Base-by-base conservation (phyloP, 1,140 invertebrate genomes). In the Cydia strobilella region DNA sequence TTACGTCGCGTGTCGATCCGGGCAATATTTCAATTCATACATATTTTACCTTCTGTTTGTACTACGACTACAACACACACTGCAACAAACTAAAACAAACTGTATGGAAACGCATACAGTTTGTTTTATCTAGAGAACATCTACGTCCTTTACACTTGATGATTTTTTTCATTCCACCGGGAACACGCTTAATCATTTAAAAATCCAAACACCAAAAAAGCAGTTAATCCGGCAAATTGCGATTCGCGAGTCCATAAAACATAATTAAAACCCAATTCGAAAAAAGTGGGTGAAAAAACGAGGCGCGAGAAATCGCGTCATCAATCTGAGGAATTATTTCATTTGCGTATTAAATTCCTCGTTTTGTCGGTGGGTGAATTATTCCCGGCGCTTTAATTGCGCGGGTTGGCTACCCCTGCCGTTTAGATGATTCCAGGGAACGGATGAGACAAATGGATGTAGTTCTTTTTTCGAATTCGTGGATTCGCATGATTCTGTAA, bases 241-340 rank as follows among this genome's bases (percentile, higher is more conserved):
- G 86, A 91, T 87, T 90, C 90, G 89, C 86, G 84, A 84, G 86
- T 81, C 86, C 90, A 90, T 92, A 90, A 93, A 91, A 89, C 85
- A 88, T 88, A 93, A 93, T 93, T 91, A 93, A 91, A 91, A 90
- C 85, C 86, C 88, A 87, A 89, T 88, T 84, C 82, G 77, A 85
- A 86, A 88, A 88, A 86, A 76, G 80, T 73, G 74, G 10, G 66
- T 45, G 76, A 77, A 78, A 79, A 80, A 84, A 87, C 84, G 84
- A 84, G 82, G 81, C 80, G 82, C 79, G 84, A 84, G 84, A 79
- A 86, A 87, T 88, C 82, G 84, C 88, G 90, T 90, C 90, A 92
- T 92, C 90, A 92, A 92, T 92, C 90, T 87, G 85, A 87, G 79
- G 84, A 89, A 91, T 92, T 91, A 92, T 92, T 92, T 91, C 89